Evolutionary conservation across 1,140 invertebrate genomes (phyloP), one percentile per base, ranked within the genome.

Genomic region (Olivierus martensii): DNA sequence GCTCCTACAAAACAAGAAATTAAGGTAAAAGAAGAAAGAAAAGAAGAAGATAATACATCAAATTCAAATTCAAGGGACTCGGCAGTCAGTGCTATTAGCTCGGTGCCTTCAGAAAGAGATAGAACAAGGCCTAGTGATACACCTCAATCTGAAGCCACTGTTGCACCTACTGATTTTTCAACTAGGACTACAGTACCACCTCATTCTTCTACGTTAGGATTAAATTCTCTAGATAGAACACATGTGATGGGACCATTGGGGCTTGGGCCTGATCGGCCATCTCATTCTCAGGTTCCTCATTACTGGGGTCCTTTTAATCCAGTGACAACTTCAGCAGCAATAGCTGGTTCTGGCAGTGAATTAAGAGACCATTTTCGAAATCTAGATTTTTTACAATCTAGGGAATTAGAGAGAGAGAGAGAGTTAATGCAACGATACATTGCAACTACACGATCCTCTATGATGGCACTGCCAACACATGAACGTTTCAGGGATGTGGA

Each of bases 161-260:
- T 50, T 51, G 44, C 49, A 15, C 48, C 50, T 17, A 42, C 53
- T 19, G 36, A 49, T 21, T 48, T 51, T 12, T 50, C 53, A 15
- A 41, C 41, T 19, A 41, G 52, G 21, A 49, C 44, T 10, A 47
- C 51, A n/a, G 45, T 49, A 35, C 22, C 52, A 11, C 28, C 28
- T 28, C 28, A 28, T 28, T 28, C 28, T 28, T 28, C 28, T 6
- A 28, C 28, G 28, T 34, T 46, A 1, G 49, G 53, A 18, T 35
- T 55, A 5, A 49, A 49, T 28, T 46, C 51, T 19, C n/a, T 54
- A 15, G 52, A 54, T 10, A 46, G 42, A 17, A 45, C 46, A 44
- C 47, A 47, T 34, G 46, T 54, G n/a, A 50, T 55, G 53, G 47
- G 52, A n/a, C 36, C 51, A 42, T 45, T 47, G 46, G 52, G 52